Base-by-base conservation (phyloP, 2,113 vertebrate species). In the Felis chaus region DNA sequence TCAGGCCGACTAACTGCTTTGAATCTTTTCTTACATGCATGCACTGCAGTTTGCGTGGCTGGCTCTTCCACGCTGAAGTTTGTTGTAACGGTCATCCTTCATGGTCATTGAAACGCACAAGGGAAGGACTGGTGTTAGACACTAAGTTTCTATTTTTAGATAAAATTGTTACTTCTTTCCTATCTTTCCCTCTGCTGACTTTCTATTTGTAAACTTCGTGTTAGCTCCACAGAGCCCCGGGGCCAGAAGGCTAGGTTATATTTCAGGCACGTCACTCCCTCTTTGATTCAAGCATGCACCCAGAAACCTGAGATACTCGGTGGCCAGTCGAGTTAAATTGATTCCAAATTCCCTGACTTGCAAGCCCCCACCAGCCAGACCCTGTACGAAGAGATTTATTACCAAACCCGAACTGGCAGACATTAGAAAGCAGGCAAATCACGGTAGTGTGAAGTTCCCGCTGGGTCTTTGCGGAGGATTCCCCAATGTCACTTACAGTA, bases 401-500 rank as follows among this genome's bases (percentile, higher is more conserved):
- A 69, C 33, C 11, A 84, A 97, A 61, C 36, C 57, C 80, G 65
- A 90, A 71, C 53, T 61, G 65, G 79, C 95, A 84, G 79, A 36
- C 71, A 19, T 33, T 79, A 95, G 53, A 93, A 94, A 86, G 74
- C 68, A 95, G 29, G 48, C 15, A 69, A 39, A 85, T 95, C 78
- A 31, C 27, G 74, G 76, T 45, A 63, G 33, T 81, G 74, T 74
- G 41, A 91, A 55, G 39, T 76, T 76, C 68, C 55, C 69, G 57
- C 63, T 86, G 81, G 79, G 65, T 84, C 79, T 91, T 93, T 96
- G 33, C 78, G 73, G 36, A 88, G 86, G 41, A 33, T 74, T 83
- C 74, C 92, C 96, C 92, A 95, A 33, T 65, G 80, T 81, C 84
- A 98, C 97, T 98, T 97, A 97, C 97, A 95, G 97, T 97, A 93